These are phyloP conservation scores for Dorcus hopei DNA, from an alignment of 2,888 invertebrate species.

Conservation along the genomic window DNA sequence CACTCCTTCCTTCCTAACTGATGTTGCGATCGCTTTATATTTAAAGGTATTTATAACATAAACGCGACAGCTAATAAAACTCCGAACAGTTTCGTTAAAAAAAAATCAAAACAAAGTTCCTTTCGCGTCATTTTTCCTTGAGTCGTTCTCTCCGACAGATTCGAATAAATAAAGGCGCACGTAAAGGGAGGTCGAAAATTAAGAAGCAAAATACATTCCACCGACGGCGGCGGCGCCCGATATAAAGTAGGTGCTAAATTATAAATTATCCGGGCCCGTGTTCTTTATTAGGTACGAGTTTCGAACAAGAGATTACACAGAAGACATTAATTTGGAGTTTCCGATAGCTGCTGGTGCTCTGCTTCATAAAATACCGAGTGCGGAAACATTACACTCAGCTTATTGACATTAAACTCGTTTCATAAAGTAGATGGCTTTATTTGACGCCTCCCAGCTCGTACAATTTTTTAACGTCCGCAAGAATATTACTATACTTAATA, in stretches of 20 bases:
- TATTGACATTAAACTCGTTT: slow-evolving; percentile 29
- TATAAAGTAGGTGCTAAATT: slow-evolving; percentile 35
- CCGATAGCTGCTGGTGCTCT: slow-evolving; percentile 32
- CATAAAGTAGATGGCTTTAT: slow-evolving; percentile 12
- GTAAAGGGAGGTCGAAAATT: background rate
- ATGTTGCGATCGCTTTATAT: no score
- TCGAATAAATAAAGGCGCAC: no score
- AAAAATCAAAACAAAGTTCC: no score
- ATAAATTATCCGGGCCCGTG: slow-evolving; percentile 33
- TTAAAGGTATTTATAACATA: no score
- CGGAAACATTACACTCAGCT: slow-evolving; percentile 29
- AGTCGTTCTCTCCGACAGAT: no score
- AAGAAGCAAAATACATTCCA: slow-evolving; percentile 34
- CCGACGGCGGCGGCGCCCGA: slow-evolving; percentile 31
- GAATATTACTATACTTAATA: slow-evolving; percentile 14
- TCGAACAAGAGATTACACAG: slow-evolving; percentile 40
- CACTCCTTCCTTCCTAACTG: no score
- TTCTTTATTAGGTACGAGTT: slow-evolving; percentile 37
- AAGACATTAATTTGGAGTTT: slow-evolving; percentile 42
- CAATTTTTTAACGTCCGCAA: slow-evolving; percentile 15
- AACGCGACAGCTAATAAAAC: no score
- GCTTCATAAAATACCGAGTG: slow-evolving; percentile 26
- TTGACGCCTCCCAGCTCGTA: slow-evolving; percentile 10
- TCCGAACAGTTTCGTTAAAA: no score
- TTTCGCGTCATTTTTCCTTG: no score